Percentiles rank a stretch among this genome's conserved stretches.
Conservation (phyloP, 1,140 invertebrate species). For the Theocolax elegans region DNA sequence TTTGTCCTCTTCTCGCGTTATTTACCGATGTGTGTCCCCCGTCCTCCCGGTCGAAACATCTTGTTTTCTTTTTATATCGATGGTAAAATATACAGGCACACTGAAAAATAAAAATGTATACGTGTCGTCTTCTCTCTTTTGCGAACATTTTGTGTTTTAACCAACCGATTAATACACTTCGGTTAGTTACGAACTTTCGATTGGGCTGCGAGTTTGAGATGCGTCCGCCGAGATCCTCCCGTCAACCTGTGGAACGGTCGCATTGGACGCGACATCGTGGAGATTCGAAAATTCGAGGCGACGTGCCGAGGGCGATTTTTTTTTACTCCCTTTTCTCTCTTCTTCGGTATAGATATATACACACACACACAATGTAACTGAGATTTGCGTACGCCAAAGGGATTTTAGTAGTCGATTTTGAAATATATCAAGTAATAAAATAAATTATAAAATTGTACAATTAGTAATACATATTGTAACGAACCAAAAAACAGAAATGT, state of each 20-base stretch:
- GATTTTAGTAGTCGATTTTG: too few species aligned
- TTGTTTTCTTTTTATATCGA: too few species aligned
- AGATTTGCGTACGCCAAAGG: too few species aligned
- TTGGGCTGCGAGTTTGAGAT: conserved; percentile 47
- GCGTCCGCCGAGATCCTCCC: conserved; percentile 40
- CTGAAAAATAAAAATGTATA: too few species aligned
- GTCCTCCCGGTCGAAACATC: too few species aligned
- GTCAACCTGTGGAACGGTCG: conserved; percentile 22
- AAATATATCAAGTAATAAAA: too few species aligned
- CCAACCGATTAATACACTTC: conserved; percentile 61
- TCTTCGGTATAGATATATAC: too few species aligned
- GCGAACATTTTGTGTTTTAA: neutral
- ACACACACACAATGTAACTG: too few species aligned
- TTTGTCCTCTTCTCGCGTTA: conserved; percentile 10
- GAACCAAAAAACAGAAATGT: too few species aligned
- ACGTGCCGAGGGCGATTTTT: neutral
- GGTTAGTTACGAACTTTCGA: conserved; percentile 51
- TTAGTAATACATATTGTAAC: too few species aligned
- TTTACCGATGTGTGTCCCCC: conserved; percentile 37
- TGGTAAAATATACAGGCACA: too few species aligned
- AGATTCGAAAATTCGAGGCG: conserved; percentile 30
- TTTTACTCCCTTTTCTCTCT: neutral
- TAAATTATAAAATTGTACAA: too few species aligned
- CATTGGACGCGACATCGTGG: conserved; percentile 11
- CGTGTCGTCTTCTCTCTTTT: neutral